A percentile compares a stretch with the other conserved stretches of the same genome.
Evolutionary conservation across 2,113 vertebrate species (phyloP).

Genomic region (Hydrochoerus hydrochaeris): DNA sequence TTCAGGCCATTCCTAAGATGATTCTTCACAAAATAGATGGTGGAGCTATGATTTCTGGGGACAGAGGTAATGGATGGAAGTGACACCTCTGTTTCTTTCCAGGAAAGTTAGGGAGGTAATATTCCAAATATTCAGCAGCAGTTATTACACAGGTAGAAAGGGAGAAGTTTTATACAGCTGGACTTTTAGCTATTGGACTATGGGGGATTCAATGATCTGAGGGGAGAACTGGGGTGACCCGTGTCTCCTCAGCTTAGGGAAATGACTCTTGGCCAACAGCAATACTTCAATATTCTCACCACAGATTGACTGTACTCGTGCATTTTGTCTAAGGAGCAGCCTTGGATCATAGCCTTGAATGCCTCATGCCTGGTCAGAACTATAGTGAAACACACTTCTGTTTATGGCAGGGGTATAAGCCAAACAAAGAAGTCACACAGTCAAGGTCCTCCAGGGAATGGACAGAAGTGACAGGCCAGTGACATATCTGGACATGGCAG

Average conservation of each 20-base stretch:
- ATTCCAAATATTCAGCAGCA: no score
- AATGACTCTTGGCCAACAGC: background rate
- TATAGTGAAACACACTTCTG: rapidly evolving
- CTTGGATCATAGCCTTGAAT: background rate
- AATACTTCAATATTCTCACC: background rate
- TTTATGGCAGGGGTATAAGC: background rate
- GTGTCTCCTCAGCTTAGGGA: rapidly evolving
- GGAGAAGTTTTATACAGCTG: no score
- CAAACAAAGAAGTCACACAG: background rate
- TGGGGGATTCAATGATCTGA: background rate
- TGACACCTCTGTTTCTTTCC: background rate
- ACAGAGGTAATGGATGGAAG: background rate
- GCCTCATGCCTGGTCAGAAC: background rate
- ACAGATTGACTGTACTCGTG: background rate
- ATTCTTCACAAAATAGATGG: background rate
- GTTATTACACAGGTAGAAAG: background rate
- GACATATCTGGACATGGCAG: background rate
- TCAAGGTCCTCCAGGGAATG: background rate
- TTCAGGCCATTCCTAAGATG: background rate
- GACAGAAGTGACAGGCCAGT: no score
- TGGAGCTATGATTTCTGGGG: background rate
- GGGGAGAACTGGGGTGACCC: background rate
- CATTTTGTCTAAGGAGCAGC: background rate
- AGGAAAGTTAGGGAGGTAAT: rapidly evolving
- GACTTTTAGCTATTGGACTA: background rate